Evolutionary conservation across 2,888 invertebrate genomes (phyloP).

Genomic region (Thereva unica): DNA sequence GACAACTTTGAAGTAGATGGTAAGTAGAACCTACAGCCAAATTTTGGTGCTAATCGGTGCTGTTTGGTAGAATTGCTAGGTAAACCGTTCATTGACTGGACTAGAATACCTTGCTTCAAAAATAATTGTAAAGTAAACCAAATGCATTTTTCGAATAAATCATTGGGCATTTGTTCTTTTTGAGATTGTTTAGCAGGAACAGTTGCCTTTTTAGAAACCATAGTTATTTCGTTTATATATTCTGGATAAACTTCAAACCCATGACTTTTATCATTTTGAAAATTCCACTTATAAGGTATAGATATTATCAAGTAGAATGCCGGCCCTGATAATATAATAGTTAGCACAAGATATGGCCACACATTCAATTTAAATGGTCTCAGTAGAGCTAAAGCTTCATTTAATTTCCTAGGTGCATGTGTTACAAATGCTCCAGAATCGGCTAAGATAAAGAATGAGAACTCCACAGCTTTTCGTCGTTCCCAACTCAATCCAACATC

Average conservation of each 20-base stretch:
- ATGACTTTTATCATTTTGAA: conserved; percentile 26
- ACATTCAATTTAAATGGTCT: conserved; percentile 76
- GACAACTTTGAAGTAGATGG: no score
- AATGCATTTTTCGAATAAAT: conserved; percentile 66
- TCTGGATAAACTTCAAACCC: conserved; percentile 46
- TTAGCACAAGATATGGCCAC: conserved; percentile 72
- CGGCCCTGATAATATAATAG: conserved; percentile 69
- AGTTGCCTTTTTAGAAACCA: conserved; percentile 33
- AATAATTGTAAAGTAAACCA: conserved; percentile 69
- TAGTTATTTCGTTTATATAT: conserved; percentile 54
- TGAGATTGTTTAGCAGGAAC: not conserved
- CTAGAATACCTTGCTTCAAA: conserved; percentile 26
- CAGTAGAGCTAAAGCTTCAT: conserved; percentile 73
- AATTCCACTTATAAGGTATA: conserved; percentile 58
- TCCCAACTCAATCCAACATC: conserved; percentile 77
- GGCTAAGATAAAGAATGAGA: conserved; percentile 75
- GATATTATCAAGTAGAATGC: conserved; percentile 70
- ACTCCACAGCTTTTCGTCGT: conserved; percentile 71
- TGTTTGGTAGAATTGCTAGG: no score
- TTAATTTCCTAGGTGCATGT: conserved; percentile 72
- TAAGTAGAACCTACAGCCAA: no score
- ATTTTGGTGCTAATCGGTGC: no score
- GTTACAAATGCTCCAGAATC: conserved; percentile 79
- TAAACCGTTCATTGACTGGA: no score
- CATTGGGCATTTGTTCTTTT: conserved; percentile 46